Evolutionary conservation across 2,113 vertebrate genomes (phyloP), one percentile per base, ranked within the genome.

Genomic region (Thermophis baileyi): DNA sequence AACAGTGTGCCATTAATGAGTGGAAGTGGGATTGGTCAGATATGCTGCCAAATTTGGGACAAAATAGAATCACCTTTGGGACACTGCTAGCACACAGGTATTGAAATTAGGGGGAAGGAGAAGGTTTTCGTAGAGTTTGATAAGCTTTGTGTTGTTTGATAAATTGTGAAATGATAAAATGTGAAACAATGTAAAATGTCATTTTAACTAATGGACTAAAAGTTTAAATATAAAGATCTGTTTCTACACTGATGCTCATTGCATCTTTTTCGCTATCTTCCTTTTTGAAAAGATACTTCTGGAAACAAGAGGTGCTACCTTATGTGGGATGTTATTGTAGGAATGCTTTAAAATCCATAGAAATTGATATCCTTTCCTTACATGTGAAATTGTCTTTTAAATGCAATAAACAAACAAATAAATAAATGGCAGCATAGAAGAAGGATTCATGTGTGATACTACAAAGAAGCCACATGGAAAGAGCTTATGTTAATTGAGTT

Each of bases 21-120:
- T 98, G 98, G 98, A 96, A 97, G 95, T 99, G 99, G 98, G 98
- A 99, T 97, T 99, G 99, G 99, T 97, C 98, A 95, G 96, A 96
- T 94, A 97, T 99, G 98, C 98, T 99, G 97, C 97, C 98, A 97
- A 96, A 97, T 96, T 97, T 98, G 97, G 97, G 97, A 97, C 97
- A 97, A 97, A 98, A 98, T 97, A 98, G 95, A 96, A 98, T 98
- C 98, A 99, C 98, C 98, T 99, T 99, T 98, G 98, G 93, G 95
- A 94, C 96, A 89, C 98, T 99, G 89, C 97, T 99, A 96, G 96
- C 96, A 95, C 98, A 99, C 98, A 99, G 99, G 99, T 99, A 99
- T 97, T 51, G 92, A 35, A 20, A 93, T 91, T 91, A 30, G 90
- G 86, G 1, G 86, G 1, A 60, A 93, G 92, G 46, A 4, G 1